Base-by-base conservation (phyloP, 2,797 vertebrate species). In the Scomberomorus guttatus region DNA sequence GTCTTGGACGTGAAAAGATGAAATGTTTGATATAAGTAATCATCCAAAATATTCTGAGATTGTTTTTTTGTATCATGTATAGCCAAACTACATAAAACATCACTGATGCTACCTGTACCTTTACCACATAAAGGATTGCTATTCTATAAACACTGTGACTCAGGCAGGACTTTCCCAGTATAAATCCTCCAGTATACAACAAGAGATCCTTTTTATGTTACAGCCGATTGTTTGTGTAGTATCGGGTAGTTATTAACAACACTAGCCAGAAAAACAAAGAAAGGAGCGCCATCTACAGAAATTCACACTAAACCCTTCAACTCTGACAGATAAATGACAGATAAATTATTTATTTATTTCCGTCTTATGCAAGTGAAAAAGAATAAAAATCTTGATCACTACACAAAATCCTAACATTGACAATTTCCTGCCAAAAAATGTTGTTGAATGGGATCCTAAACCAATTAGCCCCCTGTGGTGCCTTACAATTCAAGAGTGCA, bases 381-480 rank as follows among this genome's bases (percentile, higher is more conserved):
- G 27, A 51, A 70, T 60, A 20, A 58, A 10, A 59, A 18, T 81
- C 3, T 52, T 44, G 22, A 72, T 66, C n/a, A 9, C 62, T 12
- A n/a, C 56, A 76, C 14, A 84, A 50, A 77, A 69, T 39, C 37
- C 27, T 5, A 29, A 17, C 59, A 37, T 12, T 15, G 17, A 34
- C 29, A 79, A 77, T 68, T 78, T 12, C 25, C 42, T 48, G 15
- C 27, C 77, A 62, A 52, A 69, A 65, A 69, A 59, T n/a, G 8
- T 15, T 20, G 18, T 67, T 52, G 55, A 84, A 27, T 58, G 32
- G 10, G 15, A 50, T 62, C 27, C 70, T 55, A 51, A 68, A 79
- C 69, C 63, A 82, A 87, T 88, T 84, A 86, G 54, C 51, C 62
- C 56, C 77, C 73, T 13, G 63, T 18, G 12, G 80, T 24, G 73